phyloP scores from a whole-genome alignment of 1,140 invertebrate genomes.

The Heliconius melpomene region DNA sequence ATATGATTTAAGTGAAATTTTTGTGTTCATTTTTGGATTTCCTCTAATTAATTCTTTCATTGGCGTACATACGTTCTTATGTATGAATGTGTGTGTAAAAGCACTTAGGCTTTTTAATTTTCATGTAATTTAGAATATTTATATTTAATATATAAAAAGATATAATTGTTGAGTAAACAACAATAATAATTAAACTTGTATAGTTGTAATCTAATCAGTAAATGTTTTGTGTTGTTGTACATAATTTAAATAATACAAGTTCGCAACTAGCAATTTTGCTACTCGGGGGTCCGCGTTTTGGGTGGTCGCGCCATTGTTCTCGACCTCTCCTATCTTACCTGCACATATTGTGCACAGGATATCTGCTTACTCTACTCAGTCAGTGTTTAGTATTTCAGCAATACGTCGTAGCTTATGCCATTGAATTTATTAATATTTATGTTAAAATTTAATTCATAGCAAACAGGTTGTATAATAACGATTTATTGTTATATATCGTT shows the following conservation, averaged over 20 bases:
- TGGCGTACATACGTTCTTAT: background rate
- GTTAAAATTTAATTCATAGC: too few relatives aligned
- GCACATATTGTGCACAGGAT: background rate
- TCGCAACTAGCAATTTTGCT: constrained; percentile 3
- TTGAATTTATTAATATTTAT: background rate
- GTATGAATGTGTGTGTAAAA: background rate
- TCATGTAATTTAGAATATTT: too few relatives aligned
- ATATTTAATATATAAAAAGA: background rate
- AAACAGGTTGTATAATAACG: too few relatives aligned
- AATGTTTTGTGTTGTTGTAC: background rate
- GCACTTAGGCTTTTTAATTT: too few relatives aligned
- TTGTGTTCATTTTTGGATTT: constrained; percentile 4
- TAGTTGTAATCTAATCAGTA: background rate
- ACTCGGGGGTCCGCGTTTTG: constrained; percentile 9
- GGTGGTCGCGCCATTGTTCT: constrained; percentile 13
- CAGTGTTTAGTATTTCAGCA: background rate
- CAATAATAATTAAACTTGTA: background rate
- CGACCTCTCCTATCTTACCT: constrained; percentile 13
- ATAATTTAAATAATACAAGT: constrained; percentile 10
- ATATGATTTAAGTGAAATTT: constrained; percentile 28
- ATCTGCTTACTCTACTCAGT: background rate
- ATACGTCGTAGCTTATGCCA: background rate
- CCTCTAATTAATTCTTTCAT: background rate
- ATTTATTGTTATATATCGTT: background rate
- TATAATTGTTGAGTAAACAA: background rate